Base-by-base conservation (phyloP, 1,140 invertebrate species). In the Mercenaria mercenaria region DNA sequence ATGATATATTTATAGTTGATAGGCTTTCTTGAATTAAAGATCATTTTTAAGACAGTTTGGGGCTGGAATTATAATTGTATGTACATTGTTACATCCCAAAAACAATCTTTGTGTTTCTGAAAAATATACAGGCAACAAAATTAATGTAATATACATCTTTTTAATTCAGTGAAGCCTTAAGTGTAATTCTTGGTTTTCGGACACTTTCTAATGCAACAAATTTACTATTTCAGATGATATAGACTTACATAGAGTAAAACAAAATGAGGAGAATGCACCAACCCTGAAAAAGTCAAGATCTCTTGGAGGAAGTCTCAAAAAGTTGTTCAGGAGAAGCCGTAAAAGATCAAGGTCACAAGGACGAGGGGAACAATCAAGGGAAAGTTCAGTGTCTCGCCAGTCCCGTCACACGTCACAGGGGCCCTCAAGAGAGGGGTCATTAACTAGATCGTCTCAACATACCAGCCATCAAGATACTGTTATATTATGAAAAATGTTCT, bases 221-320 rank as follows among this genome's bases (percentile, higher is more conserved):
- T n/a, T n/a, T n/a, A n/a, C n/a, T 37, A 1, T 88, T 76, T 34
- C 92, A 94, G 93, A 94, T 85, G 93, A 94, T 76, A 87, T 94
- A 43, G 93, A 94, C 32, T 88, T 93, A 50, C 90, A 92, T 64
- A 80, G 80, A 61, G 80, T 88, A 34, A 81, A 92, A 34, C 89
- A 90, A 3, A 64, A 91, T 47, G 37, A 80, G 39, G 88, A 84
- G 18, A 61, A 79, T 20, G 90, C 92, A 43, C 91, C 93, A n/a
- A 93, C 88, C 76, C 81, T 94, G 79, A 94, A 94, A 89, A 94
- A 94, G 69, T 93, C 93, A 15, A 81, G 92, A 56, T 93, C 93
- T 11, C 90, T 94, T 0, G 93, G 93, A 41, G 93, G 93, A 41
- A 94, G 93, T 74, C 84, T 94, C 0, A 94, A 93, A 86, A 94